Percentiles rank a stretch among this genome's conserved stretches.
Evolutionary conservation across 2,113 vertebrate species (phyloP).

Genomic region (Oenanthe oenanthe): DNA sequence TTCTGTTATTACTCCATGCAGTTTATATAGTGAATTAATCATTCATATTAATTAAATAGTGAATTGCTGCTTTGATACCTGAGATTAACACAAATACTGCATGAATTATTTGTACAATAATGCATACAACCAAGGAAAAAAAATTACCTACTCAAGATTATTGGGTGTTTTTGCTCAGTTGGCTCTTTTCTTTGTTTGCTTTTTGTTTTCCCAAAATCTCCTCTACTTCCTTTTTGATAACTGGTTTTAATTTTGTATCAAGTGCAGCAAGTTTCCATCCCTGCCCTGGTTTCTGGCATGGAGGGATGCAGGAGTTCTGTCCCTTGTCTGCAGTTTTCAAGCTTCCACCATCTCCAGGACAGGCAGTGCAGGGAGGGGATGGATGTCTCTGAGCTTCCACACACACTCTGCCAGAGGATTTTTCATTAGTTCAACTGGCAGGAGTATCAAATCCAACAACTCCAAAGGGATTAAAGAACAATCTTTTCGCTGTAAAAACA

Average conservation of each 20-base stretch:
- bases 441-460: constrained; percentile 30
- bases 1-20: neutral
- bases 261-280: neutral
- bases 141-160: neutral
- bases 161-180: rapidly evolving
- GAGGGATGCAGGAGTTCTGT: neutral
- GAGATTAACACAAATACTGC: neutral
- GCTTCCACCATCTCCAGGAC: neutral
- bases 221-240: neutral
- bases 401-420: neutral
- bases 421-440: constrained; percentile 51
- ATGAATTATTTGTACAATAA: neutral
- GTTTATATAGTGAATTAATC: neutral
- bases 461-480: constrained; percentile 47
- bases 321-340: neutral
- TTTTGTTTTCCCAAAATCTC: neutral
- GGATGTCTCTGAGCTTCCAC: neutral
- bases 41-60: neutral
- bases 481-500: neutral
- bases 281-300: neutral
- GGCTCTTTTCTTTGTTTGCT: neutral
- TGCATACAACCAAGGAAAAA: neutral
- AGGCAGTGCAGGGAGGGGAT: rapidly evolving
- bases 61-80: neutral
- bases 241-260: neutral